A percentile compares a stretch with the other conserved stretches of the same genome.
Conservation (phyloP, 2,797 vertebrate species). For the Urocyon cinereoargenteus region DNA sequence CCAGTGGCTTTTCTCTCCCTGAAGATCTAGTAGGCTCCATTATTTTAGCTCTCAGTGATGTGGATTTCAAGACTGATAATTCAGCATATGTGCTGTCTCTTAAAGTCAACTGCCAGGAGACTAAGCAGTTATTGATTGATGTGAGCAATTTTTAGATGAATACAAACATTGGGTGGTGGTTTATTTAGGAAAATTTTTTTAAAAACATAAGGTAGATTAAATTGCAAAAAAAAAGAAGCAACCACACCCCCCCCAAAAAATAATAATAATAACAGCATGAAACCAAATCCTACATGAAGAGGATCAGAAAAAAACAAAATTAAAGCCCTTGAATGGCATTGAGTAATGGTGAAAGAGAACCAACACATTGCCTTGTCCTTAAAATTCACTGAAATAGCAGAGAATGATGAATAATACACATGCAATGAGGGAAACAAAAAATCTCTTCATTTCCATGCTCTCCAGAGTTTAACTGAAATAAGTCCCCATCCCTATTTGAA, state of each 20-base stretch:
- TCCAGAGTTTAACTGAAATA: slow-evolving; percentile 75
- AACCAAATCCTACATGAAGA: neutral
- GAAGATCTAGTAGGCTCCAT: neutral
- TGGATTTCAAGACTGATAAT: neutral
- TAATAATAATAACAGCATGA: neutral
- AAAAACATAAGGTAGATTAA: neutral
- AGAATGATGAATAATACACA: slow-evolving; percentile 73
- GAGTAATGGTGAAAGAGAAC: slow-evolving; percentile 61
- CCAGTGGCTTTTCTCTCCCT: neutral
- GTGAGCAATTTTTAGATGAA: slow-evolving; percentile 1
- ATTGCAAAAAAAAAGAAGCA: neutral
- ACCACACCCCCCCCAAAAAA: neutral
- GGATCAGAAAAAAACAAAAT: neutral
- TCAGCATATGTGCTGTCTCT: neutral
- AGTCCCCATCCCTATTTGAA: slow-evolving; percentile 67
- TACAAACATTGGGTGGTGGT: neutral
- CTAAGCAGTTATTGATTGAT: neutral
- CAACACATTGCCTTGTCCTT: slow-evolving; percentile 1
- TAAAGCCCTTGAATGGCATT: neutral
- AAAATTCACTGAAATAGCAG: slow-evolving; percentile 51
- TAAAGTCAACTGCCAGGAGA: neutral
- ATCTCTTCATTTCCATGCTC: slow-evolving; percentile 53
- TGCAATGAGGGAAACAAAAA: slow-evolving; percentile 61
- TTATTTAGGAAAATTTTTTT: neutral
- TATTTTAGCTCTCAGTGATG: neutral